Evolutionary conservation across 2,888 invertebrate genomes (phyloP), one percentile per base, ranked within the genome.

Genomic region (Acronicta aceris): DNA sequence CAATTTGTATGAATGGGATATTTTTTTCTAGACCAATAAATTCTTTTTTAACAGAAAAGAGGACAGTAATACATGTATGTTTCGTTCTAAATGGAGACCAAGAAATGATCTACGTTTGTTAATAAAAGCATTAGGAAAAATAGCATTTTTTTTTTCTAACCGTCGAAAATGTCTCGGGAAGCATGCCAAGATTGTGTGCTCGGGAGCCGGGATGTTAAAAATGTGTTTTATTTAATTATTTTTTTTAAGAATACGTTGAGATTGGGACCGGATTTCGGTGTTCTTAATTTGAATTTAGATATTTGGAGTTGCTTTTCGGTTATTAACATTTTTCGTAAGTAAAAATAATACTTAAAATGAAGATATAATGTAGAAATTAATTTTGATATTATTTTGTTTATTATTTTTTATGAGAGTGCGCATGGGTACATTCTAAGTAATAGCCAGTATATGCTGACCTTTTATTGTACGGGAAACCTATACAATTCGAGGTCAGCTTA

Each of bases 61-160:
- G 51, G 52, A n/a, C 59, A 59, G 54, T 69, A 67, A 71, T 68
- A 74, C 66, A 21, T 43, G 69, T 59, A 59, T 61, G 70, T 76
- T 75, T 74, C 46, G 50, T 50, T 59, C 66, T 75, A 75, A 60
- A 76, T 68, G 58, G 54, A 21, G 65, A 70, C 63, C 61, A 61
- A 71, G 71, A 78, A 59, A 84, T 84, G 83, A 85, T 83, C 45
- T 80, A 84, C 74, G 74, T 52, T 53, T 63, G 79, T 78, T 84
- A 82, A 83, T 84, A 84, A 85, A 83, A 84, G 76, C 72, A 81
- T 85, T 84, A 85, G 65, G 79, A 76, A 76, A 80, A 82, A 84
- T 74, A 80, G 60, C 73, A 13, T 38, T 36, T 74, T 74, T 79
- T 81, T 79, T 77, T 21, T 21, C 56, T 58, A 63, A 65, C 63